Base-by-base conservation (phyloP, 2,113 vertebrate genomes). In the Talpa occidentalis region DNA sequence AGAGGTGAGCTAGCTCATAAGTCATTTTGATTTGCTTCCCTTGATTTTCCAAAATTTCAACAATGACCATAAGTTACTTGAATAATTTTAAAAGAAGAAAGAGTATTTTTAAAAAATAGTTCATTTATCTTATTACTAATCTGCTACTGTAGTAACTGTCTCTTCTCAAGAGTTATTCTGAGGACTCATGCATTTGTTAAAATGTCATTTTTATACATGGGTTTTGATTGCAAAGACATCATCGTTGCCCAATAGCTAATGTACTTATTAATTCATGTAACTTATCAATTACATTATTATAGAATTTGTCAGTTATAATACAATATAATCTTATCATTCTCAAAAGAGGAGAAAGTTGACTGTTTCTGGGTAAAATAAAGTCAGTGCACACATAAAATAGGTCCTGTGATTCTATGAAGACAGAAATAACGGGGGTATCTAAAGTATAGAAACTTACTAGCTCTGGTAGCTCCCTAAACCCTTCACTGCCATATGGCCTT, bases 51-150 rank as follows among this genome's bases (percentile, higher is more conserved):
- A 78, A 78, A 73, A 83, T 37, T 64, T 93, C 32, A 76, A 8
- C 12, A 87, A 74, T 74, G 49, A 47, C 40, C 22, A 69, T 32
- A 54, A 67, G n/a, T 60, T n/a, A 62, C 49, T 67, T 86, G 35
- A 77, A 28, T 78, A 79, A 83, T 70, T 92, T 88, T 86, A 8
- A 81, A 77, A 80, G 12, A 66, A 85, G 40, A 95, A 89, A 69
- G 1, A 62, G 78, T 77, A 40, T n/a, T n/a, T n/a, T 77, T 10
- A 35, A 91, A 78, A 81, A 32, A 32, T n/a, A 12, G 28, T 66
- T 2, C 35, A 70, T 47, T 80, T 80, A 72, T 52, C 47, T 70
- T 88, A 56, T 80, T n/a, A 44, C 59, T 69, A 37, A 78, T 21
- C 54, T 10, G 3, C 60, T 95, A 42, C 77, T 81, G 40, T 4